Evolutionary conservation across 2,113 vertebrate species (phyloP).

Genomic region (Chaenogobius annularis): DNA sequence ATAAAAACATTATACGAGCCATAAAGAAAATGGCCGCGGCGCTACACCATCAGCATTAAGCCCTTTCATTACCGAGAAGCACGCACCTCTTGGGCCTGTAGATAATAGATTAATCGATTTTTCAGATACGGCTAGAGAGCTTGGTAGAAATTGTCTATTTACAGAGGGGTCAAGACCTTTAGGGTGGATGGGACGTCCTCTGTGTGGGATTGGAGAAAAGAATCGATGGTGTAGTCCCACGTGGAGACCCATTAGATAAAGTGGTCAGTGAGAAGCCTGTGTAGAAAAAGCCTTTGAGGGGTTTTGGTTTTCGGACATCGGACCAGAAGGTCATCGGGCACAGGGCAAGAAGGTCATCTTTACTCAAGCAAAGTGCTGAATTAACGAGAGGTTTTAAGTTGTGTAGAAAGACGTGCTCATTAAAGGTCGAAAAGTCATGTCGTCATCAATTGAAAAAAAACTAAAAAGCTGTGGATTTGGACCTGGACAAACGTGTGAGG

Average conservation of each 20-base stretch:
- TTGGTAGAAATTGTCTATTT: slow-evolving; percentile 7
- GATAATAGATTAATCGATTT: slow-evolving; percentile 34
- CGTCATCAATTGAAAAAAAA: background rate
- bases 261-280: slow-evolving; percentile 36
- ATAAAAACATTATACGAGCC: slow-evolving; percentile 6
- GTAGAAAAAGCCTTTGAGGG: slow-evolving; percentile 35
- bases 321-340: background rate
- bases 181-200: slow-evolving; percentile 10
- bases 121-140: slow-evolving; percentile 31
- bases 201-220: slow-evolving; percentile 11
- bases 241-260: slow-evolving; percentile 63
- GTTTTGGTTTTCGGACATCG: slow-evolving; percentile 13
- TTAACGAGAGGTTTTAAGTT: background rate
- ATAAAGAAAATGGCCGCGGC: slow-evolving; percentile 7
- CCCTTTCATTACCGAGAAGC: slow-evolving; percentile 10
- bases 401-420: background rate
- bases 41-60: slow-evolving; percentile 7
- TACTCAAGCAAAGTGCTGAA: background rate
- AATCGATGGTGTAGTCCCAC: slow-evolving; percentile 33
- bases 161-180: slow-evolving; percentile 42
- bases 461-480: background rate
- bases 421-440: background rate
- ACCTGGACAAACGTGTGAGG: background rate
- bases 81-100: background rate
- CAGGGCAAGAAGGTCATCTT: background rate